A percentile compares a stretch with the other conserved stretches of the same genome.
Conservation (phyloP, 1,140 invertebrate genomes). For the Oncopeltus fasciatus region DNA sequence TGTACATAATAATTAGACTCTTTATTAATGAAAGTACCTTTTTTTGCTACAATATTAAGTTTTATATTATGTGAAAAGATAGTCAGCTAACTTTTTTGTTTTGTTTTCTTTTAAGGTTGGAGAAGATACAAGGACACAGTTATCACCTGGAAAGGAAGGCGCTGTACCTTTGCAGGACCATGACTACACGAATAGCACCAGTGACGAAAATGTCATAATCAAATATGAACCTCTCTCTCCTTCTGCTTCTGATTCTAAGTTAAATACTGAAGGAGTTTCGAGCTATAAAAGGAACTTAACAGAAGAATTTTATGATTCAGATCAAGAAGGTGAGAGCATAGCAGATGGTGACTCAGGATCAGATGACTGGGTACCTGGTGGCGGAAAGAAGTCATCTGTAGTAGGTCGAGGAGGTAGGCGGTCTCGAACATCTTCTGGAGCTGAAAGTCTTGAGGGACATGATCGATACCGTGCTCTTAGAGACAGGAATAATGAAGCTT, state of each 20-base stretch:
- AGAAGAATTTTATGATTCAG: too few species aligned
- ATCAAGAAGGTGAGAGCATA: too few species aligned
- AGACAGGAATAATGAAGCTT: conserved; percentile 63
- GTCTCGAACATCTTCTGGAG: background rate
- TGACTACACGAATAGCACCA: background rate
- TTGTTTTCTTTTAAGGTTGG: too few species aligned
- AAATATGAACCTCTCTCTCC: background rate
- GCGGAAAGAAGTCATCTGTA: background rate
- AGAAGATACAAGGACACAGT: too few species aligned
- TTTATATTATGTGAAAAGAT: too few species aligned
- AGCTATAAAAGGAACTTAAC: too few species aligned
- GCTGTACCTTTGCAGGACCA: background rate
- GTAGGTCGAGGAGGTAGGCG: background rate
- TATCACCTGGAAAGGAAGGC: background rate
- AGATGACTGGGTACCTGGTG: background rate
- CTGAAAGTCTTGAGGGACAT: background rate
- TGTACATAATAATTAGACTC: too few species aligned
- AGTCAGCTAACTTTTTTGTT: too few species aligned
- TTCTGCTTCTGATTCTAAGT: background rate
- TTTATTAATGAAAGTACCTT: too few species aligned
- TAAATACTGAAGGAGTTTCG: too few species aligned
- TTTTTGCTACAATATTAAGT: too few species aligned
- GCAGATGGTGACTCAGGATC: background rate
- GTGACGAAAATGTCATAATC: background rate
- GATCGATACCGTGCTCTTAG: conserved; percentile 46